Evolutionary conservation across 2,113 vertebrate genomes (phyloP).

Genomic region (Eretmochelys imbricata): DNA sequence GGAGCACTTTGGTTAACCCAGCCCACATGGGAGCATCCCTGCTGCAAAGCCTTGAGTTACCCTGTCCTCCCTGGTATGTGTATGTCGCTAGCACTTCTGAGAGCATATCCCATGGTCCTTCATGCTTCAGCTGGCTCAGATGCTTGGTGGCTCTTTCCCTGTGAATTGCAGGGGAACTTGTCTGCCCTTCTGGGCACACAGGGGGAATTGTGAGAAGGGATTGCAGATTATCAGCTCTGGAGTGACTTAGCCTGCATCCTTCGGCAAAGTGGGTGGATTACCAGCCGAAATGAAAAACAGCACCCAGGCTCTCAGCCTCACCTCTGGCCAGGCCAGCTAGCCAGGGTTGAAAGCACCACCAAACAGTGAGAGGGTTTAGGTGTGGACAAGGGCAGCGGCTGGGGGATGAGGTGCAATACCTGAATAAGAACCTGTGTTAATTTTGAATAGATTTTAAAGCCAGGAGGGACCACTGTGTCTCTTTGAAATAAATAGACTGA

Average conservation of each 20-base stretch:
- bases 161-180: background rate
- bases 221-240: background rate
- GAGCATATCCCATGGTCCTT: background rate
- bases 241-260: background rate
- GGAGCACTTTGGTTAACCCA: background rate
- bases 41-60: background rate
- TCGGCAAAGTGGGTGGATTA: background rate
- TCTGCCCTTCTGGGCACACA: background rate
- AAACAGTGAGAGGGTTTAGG: background rate
- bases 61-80: background rate
- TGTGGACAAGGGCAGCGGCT: background rate
- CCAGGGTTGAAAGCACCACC: background rate
- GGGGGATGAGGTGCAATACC: background rate
- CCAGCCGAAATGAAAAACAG: background rate
- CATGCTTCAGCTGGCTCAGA: background rate
- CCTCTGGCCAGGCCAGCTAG: background rate
- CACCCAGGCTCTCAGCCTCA: background rate
- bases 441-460: background rate
- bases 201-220: background rate
- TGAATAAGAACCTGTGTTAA: background rate
- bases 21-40: background rate
- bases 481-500: background rate
- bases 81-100: background rate
- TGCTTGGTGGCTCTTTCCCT: background rate
- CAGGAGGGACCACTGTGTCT: background rate